These are phyloP conservation scores for Empidonax traillii DNA, from an alignment of 2,113 vertebrate species.

Conservation along the genomic window DNA sequence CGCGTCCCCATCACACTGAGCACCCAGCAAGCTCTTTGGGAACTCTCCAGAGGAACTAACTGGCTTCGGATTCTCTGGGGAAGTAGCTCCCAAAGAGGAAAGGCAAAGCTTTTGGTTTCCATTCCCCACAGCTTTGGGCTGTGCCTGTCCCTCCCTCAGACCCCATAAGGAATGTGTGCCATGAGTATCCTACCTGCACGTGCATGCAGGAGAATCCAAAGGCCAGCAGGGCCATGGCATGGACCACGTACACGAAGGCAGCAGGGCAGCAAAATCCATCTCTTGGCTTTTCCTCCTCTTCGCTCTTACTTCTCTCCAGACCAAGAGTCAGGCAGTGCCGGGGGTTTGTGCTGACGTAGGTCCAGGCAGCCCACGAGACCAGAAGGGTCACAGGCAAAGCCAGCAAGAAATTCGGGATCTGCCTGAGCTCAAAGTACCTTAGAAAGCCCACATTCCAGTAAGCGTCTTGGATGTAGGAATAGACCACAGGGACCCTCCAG, in stretches of 20 bases:
- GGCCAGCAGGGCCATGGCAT: constrained; percentile 76
- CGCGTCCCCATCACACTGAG: not conserved
- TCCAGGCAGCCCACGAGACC: constrained; percentile 78
- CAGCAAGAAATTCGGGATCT: constrained; percentile 94
- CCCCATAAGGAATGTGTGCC: not conserved
- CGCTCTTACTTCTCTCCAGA: constrained; percentile 68
- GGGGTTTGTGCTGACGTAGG: constrained; percentile 79
- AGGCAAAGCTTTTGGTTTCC: not conserved
- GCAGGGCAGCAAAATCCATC: constrained; percentile 80
- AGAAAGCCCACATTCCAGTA: constrained; percentile 97
- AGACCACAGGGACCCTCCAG: constrained; percentile 81
- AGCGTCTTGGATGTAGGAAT: constrained; percentile 88
- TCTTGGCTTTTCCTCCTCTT: constrained; percentile 62
- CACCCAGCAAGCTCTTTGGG: not conserved
- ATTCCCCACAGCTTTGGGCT: not conserved
- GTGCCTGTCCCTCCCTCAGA: not conserved
- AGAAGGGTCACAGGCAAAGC: constrained; percentile 84
- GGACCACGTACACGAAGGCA: constrained; percentile 90
- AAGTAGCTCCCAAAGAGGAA: not conserved
- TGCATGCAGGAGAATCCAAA: constrained; percentile 92
- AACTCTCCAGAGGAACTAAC: not conserved
- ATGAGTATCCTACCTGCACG: constrained; percentile 83
- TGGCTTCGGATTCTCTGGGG: not conserved
- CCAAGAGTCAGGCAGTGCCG: constrained; percentile 87
- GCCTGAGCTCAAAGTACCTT: constrained; percentile 88